These are phyloP conservation scores for Ciconia maguari DNA, from an alignment of 2,113 vertebrate genomes.

Conservation along the genomic window DNA sequence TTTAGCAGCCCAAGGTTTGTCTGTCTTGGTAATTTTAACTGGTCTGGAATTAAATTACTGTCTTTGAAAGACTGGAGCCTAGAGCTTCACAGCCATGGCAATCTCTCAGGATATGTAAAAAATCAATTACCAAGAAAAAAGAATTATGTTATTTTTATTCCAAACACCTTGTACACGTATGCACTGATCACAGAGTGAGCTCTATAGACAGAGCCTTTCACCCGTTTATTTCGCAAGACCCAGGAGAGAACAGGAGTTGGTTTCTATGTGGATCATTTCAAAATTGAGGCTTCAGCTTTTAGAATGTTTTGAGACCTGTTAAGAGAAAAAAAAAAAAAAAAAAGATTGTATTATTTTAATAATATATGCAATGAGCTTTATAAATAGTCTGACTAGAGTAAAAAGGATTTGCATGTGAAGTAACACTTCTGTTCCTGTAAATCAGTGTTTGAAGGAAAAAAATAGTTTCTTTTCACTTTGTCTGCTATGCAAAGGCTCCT, in stretches of 20 bases:
- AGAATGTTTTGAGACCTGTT: neutral
- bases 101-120: neutral
- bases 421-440: neutral
- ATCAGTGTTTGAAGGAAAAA: neutral
- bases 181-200: neutral
- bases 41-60: neutral
- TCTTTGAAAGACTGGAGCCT: neutral
- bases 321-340: neutral
- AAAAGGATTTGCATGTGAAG: neutral
- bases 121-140: neutral
- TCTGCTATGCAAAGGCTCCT: neutral
- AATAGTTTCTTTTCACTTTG: neutral
- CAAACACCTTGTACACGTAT: accelerated
- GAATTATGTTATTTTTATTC: neutral
- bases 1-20: neutral
- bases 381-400: neutral
- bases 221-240: neutral
- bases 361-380: neutral
- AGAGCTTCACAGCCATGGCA: neutral
- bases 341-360: neutral
- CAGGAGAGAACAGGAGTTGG: neutral
- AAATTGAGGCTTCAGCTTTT: neutral
- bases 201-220: neutral
- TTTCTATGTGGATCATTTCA: neutral
- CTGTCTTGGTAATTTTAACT: neutral